phyloP scores from a whole-genome alignment of 2,113 vertebrate species.

The Prinia subflava region DNA sequence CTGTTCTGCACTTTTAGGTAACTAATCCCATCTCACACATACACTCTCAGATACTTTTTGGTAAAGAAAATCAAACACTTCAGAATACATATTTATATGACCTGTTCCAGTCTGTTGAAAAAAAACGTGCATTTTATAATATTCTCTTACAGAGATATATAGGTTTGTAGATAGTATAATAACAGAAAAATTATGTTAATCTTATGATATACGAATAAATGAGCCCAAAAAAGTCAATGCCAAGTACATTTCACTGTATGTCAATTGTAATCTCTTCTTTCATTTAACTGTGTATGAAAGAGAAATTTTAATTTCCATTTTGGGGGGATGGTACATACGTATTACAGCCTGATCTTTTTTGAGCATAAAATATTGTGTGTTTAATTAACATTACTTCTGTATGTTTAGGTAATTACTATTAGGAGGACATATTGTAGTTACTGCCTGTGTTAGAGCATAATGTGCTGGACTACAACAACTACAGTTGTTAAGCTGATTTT shows the following conservation, averaged over 20 bases:
- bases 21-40: conserved; percentile 19
- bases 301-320: neutral
- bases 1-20: conserved; percentile 16
- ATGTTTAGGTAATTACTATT: conserved; percentile 27
- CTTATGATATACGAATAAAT: neutral
- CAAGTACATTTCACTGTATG: neutral
- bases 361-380: neutral
- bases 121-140: neutral
- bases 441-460: neutral
- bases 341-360: neutral
- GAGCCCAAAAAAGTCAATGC: neutral
- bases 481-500: conserved; percentile 20
- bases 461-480: neutral
- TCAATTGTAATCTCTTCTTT: neutral
- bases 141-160: neutral
- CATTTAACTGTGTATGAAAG: neutral
- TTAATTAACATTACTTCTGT: conserved; percentile 45
- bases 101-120: neutral
- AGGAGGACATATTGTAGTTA: neutral
- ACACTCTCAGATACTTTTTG: neutral
- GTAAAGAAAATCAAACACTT: neutral
- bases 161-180: neutral
- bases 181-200: neutral
- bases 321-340: neutral
- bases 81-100: neutral